Percentiles rank a stretch among this genome's conserved stretches.
phyloP scores from a whole-genome alignment of 2,888 invertebrate species.

The Cosmia pyralina region DNA sequence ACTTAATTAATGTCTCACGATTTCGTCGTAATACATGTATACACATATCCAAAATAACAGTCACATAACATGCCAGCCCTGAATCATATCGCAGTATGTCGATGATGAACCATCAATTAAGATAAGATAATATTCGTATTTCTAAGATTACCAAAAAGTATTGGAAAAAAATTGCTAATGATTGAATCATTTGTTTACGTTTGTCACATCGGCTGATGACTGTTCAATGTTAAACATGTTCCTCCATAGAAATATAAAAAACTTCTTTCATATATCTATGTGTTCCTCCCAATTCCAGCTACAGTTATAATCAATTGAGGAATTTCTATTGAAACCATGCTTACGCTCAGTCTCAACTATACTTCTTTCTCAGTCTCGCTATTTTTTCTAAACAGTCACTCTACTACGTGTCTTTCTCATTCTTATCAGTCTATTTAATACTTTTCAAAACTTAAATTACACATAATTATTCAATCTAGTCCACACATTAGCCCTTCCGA shows the following conservation, averaged over 20 bases:
- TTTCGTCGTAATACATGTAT: not conserved
- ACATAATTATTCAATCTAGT: too few species aligned
- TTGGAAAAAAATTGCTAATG: conserved; percentile 36
- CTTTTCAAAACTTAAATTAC: too few species aligned
- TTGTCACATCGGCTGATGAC: not conserved
- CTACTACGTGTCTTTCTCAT: too few species aligned
- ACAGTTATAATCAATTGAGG: not conserved
- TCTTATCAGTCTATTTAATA: too few species aligned
- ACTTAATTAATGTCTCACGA: not conserved
- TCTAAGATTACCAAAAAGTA: conserved; percentile 28
- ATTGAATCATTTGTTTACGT: conserved; percentile 31
- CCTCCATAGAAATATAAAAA: too few species aligned
- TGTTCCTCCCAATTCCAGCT: not conserved
- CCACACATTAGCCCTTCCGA: too few species aligned
- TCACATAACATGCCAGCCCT: conserved; percentile 15
- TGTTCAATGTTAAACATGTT: not conserved
- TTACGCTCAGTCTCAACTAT: too few species aligned
- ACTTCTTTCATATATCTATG: too few species aligned
- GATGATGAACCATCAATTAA: conserved; percentile 56
- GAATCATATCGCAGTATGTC: conserved; percentile 58
- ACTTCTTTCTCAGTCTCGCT: too few species aligned
- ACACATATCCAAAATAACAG: not conserved
- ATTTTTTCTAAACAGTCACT: too few species aligned
- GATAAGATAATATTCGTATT: conserved; percentile 65
- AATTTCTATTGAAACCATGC: too few species aligned